phyloP scores from a whole-genome alignment of 2,113 vertebrate genomes.

The Cyphomyrus plagiostoma region DNA sequence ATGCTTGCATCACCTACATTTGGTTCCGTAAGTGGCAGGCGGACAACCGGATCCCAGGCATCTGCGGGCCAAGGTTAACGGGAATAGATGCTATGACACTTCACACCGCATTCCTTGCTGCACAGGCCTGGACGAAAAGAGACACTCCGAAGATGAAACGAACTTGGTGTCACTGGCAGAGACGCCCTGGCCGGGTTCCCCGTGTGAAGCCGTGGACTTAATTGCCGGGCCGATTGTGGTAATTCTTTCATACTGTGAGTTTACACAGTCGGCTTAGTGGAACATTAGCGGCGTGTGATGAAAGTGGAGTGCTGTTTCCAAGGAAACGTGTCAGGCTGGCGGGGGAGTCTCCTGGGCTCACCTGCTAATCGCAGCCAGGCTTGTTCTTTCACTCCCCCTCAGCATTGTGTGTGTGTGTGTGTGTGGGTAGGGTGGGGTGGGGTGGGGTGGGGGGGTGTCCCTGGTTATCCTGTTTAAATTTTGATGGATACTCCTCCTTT shows the following conservation, averaged over 20 bases:
- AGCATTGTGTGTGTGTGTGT: neutral
- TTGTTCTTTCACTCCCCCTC: neutral
- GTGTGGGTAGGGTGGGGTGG: neutral
- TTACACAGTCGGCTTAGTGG: slow-evolving; percentile 51
- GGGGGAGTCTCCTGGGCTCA: neutral
- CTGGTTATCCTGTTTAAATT: neutral
- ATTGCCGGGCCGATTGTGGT: slow-evolving; percentile 80
- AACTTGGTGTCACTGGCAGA: slow-evolving; percentile 73
- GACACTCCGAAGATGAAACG: slow-evolving; percentile 71
- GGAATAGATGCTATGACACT: slow-evolving; percentile 46
- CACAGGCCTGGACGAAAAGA: slow-evolving; percentile 68
- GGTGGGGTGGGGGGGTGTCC: neutral
- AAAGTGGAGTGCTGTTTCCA: slow-evolving; percentile 38
- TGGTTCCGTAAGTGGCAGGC: slow-evolving; percentile 17
- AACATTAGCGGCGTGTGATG: slow-evolving; percentile 46
- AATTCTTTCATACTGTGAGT: slow-evolving; percentile 73
- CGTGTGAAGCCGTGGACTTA: slow-evolving; percentile 76
- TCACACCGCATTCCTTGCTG: slow-evolving; percentile 62
- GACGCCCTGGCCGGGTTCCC: slow-evolving; percentile 75
- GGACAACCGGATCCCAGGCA: slow-evolving; percentile 28
- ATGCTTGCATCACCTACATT: slow-evolving; percentile 42
- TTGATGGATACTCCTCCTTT: neutral
- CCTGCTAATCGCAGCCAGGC: neutral
- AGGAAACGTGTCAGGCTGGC: neutral
- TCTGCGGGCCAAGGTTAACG: slow-evolving; percentile 33